Conservation (phyloP, 2,113 vertebrate species). For the Psophia crepitans region DNA sequence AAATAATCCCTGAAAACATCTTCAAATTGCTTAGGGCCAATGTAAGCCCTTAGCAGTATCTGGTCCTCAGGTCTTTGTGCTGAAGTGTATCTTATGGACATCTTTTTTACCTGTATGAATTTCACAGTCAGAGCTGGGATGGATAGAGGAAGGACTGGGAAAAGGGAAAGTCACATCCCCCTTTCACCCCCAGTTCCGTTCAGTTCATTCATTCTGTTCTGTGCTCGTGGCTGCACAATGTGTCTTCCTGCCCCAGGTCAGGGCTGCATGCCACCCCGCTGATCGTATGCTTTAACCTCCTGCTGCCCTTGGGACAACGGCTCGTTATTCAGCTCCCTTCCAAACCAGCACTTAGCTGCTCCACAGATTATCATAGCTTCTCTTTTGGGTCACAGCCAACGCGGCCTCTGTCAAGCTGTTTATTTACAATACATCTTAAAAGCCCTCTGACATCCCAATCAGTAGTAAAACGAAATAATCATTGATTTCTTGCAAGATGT, state of each 20-base stretch:
- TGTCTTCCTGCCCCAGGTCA: background rate
- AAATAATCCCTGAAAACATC: background rate
- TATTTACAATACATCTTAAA: conserved; percentile 11
- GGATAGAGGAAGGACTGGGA: background rate
- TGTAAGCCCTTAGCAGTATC: background rate
- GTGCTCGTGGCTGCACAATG: background rate
- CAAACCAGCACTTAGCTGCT: background rate
- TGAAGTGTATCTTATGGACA: background rate
- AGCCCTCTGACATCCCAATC: background rate
- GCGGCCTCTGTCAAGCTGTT: background rate
- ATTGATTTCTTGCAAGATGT: background rate
- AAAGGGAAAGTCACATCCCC: background rate
- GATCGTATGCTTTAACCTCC: background rate
- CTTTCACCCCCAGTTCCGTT: background rate
- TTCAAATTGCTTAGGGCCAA: background rate
- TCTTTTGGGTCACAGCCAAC: background rate
- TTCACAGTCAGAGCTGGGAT: background rate
- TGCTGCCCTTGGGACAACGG: background rate
- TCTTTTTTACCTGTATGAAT: background rate
- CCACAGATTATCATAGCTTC: background rate
- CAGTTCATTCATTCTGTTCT: background rate
- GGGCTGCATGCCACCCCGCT: background rate
- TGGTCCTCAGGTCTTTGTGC: background rate
- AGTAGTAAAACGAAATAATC: conserved; percentile 5
- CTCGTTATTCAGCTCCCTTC: background rate